Conservation (phyloP, 1,140 invertebrate species). For the Tribolium castaneum region DNA sequence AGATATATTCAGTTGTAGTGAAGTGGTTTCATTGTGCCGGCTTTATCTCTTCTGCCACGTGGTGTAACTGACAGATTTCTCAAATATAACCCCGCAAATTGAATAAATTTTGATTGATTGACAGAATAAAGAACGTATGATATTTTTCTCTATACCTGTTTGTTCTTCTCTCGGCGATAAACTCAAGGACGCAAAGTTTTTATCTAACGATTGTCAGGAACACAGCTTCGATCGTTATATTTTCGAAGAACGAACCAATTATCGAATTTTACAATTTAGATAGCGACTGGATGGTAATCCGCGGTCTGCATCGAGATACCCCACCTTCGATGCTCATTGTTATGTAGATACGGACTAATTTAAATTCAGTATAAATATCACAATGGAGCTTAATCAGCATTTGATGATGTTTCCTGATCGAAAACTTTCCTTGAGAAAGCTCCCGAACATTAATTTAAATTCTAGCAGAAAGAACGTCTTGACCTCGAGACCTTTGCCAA, state of each 20-base stretch:
- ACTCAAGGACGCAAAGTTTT: neutral
- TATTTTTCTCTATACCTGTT: slow-evolving; percentile 26
- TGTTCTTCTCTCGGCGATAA: neutral
- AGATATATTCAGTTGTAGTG: slow-evolving; percentile 45
- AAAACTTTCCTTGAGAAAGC: slow-evolving; percentile 26
- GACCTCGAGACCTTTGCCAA: slow-evolving; percentile 7
- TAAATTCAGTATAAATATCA: slow-evolving; percentile 47
- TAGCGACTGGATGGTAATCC: slow-evolving; percentile 15
- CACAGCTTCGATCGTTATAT: neutral
- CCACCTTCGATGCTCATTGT: slow-evolving; percentile 35
- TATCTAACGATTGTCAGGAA: neutral
- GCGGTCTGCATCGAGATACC: neutral
- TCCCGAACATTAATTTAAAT: slow-evolving; percentile 22
- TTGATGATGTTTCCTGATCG: slow-evolving; percentile 39
- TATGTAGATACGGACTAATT: slow-evolving; percentile 43
- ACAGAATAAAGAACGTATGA: slow-evolving; percentile 45
- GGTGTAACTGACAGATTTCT: slow-evolving; percentile 49
- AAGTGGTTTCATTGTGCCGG: slow-evolving; percentile 49
- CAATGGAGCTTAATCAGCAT: slow-evolving; percentile 43
- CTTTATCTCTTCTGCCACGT: slow-evolving; percentile 45
- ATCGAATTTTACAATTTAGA: slow-evolving; percentile 41
- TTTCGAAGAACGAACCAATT: slow-evolving; percentile 28
- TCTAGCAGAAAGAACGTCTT: slow-evolving; percentile 16
- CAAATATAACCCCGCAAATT: slow-evolving; percentile 48
- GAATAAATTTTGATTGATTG: slow-evolving; percentile 51